Evolutionary conservation across 2,888 invertebrate species (phyloP).

Genomic region (Morpho achilles): DNA sequence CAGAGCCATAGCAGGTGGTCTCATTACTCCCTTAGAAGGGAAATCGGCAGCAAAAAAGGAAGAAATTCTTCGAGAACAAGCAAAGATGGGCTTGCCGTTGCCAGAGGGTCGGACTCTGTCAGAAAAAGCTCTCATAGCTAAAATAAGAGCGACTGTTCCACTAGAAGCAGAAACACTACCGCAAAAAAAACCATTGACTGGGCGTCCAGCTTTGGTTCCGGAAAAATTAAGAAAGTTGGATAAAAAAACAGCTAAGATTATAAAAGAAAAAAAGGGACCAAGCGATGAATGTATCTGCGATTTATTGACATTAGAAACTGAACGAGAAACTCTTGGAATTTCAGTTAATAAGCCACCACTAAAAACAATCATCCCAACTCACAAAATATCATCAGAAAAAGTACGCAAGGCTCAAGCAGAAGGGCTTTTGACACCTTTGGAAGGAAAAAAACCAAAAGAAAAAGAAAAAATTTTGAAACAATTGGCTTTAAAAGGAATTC

Average conservation of each 20-base stretch:
- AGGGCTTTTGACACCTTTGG: slow-evolving; percentile 29
- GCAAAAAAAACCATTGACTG: neutral
- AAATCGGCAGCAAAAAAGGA: slow-evolving; percentile 37
- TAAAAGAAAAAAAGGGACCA: slow-evolving; percentile 40
- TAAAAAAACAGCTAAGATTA: slow-evolving; percentile 33
- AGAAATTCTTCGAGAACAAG: slow-evolving; percentile 33
- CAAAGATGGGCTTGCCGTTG: slow-evolving; percentile 32
- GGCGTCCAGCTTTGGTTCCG: slow-evolving; percentile 13
- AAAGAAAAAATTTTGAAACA: slow-evolving; percentile 27
- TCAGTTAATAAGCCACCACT: too few relatives aligned
- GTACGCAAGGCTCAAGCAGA: slow-evolving; percentile 28
- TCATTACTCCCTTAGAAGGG: slow-evolving; percentile 35
- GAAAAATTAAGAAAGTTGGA: slow-evolving; percentile 31
- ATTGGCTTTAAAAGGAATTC: slow-evolving; percentile 22
- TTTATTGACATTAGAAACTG: slow-evolving; percentile 23
- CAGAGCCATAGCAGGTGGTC: slow-evolving; percentile 26
- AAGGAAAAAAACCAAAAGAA: slow-evolving; percentile 22
- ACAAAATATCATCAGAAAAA: slow-evolving; percentile 24
- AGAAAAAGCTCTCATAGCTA: slow-evolving; percentile 30
- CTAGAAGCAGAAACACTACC: neutral
- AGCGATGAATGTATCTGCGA: slow-evolving; percentile 42
- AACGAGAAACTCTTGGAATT: too few relatives aligned
- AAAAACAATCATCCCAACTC: too few relatives aligned
- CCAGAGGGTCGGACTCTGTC: slow-evolving; percentile 32
- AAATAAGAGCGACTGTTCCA: slow-evolving; percentile 19